phyloP scores from a whole-genome alignment of 2,888 invertebrate genomes.

The Lordiphosa andalusiaca region DNA sequence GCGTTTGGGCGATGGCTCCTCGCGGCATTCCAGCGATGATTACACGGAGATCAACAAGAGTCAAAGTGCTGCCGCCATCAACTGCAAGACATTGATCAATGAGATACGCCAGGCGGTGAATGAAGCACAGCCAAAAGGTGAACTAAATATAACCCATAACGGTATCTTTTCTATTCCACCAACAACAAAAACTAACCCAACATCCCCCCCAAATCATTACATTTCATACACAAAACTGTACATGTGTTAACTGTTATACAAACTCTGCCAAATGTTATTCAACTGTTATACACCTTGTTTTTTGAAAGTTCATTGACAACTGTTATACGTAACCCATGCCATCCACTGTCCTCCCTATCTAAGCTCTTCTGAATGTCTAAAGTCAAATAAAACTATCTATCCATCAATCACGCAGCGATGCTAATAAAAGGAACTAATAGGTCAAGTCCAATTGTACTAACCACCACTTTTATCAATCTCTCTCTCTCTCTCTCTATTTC shows the following conservation, averaged over 20 bases:
- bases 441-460: constrained; percentile 27
- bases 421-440: constrained; percentile 14
- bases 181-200: constrained; percentile 16
- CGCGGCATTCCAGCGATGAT: constrained; percentile 84
- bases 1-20: constrained; percentile 81
- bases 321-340: constrained; percentile 24
- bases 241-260: too few species aligned
- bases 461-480: constrained; percentile 23
- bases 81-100: constrained; percentile 90
- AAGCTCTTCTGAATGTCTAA: too few species aligned
- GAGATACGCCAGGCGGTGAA: constrained; percentile 93
- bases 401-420: constrained; percentile 1
- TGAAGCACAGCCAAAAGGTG: constrained; percentile 93
- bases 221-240: constrained; percentile 25
- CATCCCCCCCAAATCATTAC: constrained; percentile 15
- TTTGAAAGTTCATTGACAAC: constrained; percentile 26
- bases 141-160: constrained; percentile 40
- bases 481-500: constrained; percentile 18
- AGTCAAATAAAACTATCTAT: constrained; percentile 5
- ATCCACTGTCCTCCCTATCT: too few species aligned
- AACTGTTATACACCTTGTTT: constrained; percentile 44
- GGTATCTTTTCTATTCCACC: constrained; percentile 1
- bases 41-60: constrained; percentile 83
- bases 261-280: not conserved
- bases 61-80: constrained; percentile 85